Percentiles rank a stretch among this genome's conserved stretches.
Conservation (phyloP, 2,113 vertebrate genomes). For the Eublepharis macularius region DNA sequence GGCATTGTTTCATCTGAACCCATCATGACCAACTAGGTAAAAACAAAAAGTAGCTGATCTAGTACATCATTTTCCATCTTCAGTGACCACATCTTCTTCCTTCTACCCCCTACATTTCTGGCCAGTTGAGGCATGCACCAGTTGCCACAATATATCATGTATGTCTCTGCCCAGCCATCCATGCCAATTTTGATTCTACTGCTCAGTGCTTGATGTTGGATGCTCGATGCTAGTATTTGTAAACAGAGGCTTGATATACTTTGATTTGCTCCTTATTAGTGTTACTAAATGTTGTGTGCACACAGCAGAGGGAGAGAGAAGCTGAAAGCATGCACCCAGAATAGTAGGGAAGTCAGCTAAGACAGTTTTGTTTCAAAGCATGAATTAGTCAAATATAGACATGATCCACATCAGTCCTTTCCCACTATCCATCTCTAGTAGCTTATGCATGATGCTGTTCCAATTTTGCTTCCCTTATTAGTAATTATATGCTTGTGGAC, state of each 20-base stretch:
- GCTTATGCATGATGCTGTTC: neutral
- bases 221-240: no score
- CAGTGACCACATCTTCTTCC: neutral
- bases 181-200: no score
- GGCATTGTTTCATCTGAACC: neutral
- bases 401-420: neutral
- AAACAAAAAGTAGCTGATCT: neutral
- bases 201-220: no score
- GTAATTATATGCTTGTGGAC: fast-evolving
- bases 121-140: neutral
- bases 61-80: neutral
- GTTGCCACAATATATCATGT: neutral
- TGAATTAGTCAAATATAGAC: neutral
- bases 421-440: neutral
- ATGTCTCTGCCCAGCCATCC: no score
- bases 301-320: neutral
- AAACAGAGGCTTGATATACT: no score
- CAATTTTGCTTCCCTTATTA: neutral
- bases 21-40: neutral
- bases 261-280: no score
- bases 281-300: neutral
- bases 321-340: neutral
- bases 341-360: neutral
- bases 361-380: neutral
- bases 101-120: neutral